Evolutionary conservation across 2,113 vertebrate genomes (phyloP).

Genomic region (Mustela lutreola): DNA sequence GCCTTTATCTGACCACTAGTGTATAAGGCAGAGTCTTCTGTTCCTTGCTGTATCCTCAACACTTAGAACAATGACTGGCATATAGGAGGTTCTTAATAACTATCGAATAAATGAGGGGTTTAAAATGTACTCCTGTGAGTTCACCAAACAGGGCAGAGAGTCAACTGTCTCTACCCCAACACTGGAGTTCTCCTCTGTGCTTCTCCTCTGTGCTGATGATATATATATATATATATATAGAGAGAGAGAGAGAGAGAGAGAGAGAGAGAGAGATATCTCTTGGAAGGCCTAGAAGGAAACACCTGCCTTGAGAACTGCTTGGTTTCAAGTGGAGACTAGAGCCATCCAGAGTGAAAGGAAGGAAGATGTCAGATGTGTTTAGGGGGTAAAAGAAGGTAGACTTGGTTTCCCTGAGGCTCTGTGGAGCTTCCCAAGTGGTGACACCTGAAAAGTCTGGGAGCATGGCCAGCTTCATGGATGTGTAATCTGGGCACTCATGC

Average conservation of each 20-base stretch:
- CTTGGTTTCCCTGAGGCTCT: neutral
- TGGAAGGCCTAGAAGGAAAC: neutral
- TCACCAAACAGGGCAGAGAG: neutral
- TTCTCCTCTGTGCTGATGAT: neutral
- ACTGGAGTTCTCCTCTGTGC: neutral
- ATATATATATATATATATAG: too few relatives aligned
- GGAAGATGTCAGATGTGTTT: neutral
- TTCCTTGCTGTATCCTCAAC: neutral
- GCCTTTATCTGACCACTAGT: slow-evolving; percentile 2
- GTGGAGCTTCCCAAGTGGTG: neutral
- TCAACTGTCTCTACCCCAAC: neutral
- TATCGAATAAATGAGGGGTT: neutral
- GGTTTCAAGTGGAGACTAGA: neutral
- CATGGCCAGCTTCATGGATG: neutral
- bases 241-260: too few relatives aligned
- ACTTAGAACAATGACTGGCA: neutral
- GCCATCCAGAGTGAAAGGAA: neutral
- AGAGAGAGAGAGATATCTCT: too few relatives aligned
- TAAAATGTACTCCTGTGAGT: neutral
- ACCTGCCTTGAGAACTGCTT: neutral
- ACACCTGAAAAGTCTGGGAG: neutral
- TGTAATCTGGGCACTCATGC: neutral
- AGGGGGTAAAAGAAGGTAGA: neutral
- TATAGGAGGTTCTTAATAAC: slow-evolving; percentile 5
- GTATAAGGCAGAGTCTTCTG: neutral